Evolutionary conservation across 2,888 invertebrate species (phyloP), one percentile per base, ranked within the genome.

Genomic region (Teinopalpus imperialis): DNA sequence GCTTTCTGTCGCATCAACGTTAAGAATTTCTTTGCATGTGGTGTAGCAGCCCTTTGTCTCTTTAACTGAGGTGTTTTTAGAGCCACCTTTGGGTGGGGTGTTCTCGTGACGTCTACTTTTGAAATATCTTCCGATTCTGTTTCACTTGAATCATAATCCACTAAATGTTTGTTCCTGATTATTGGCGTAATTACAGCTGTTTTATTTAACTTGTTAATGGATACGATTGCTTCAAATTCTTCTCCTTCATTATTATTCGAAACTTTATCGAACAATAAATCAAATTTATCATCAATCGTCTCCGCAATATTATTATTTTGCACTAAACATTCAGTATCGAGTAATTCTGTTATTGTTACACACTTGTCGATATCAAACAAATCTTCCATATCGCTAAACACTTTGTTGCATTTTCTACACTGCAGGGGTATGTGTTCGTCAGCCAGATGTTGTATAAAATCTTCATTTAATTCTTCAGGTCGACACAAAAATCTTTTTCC

Each of bases 171-270:
- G 16, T 70, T 77, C 47, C 81, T 69, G 0, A 85, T 57, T 3
- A 81, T 59, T 1, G 88, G 88, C 26, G 87, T 87, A 43, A 88
- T 81, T 0, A 87, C 59, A 23, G 87, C 87, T 1, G 85, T 87
- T 59, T 71, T 86, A 42, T 65, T 75, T 3, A 49, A 57, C 52
- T 76, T 83, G 51, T 76, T 74, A 9, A 81, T 64, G 2, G 69
- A 70, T 14, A 78, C 62, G 12, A 80, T 71, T 0, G 73, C 77
- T 66, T 85, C 82, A 37, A 69, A 62, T 40, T 74, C 73, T 13
- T 73, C 76, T 6, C 49, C 59, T 26, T 73, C 70, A 34, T 55
- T 64, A 20, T 58, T 58, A 8, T 54, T 60, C 3, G 54, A 51
- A 2, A 63, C 55, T 57, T 81, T 85, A 32, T 78, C 75, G 14